phyloP scores from a whole-genome alignment of 2,888 invertebrate genomes.

The Polia nebulosa region DNA sequence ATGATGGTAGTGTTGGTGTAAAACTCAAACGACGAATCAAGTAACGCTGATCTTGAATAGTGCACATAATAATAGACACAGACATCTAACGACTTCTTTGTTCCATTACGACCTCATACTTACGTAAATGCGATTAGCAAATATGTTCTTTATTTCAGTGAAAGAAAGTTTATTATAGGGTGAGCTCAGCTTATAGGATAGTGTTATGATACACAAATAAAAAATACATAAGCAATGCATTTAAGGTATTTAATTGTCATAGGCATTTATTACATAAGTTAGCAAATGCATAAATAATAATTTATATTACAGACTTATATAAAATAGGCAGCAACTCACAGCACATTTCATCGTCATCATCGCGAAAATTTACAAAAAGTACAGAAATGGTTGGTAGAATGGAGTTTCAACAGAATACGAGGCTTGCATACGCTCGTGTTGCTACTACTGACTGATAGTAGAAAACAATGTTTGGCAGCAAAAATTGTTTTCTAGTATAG shows the following conservation, averaged over 20 bases:
- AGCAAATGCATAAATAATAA: neutral
- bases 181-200: neutral
- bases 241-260: neutral
- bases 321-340: neutral
- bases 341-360: neutral
- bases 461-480: no score
- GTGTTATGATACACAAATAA: conserved; percentile 1
- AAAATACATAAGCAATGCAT: conserved; percentile 5
- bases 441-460: neutral
- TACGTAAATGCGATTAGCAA: neutral
- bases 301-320: neutral
- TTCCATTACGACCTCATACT: neutral
- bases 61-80: neutral
- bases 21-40: neutral
- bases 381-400: no score
- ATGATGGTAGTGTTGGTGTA: neutral
- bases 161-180: neutral
- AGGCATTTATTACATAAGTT: neutral
- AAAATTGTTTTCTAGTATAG: neutral
- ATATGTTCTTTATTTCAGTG: neutral
- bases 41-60: neutral
- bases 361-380: neutral
- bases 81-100: neutral
- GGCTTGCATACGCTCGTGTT: no score
- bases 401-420: neutral